These are phyloP conservation scores for Probosciger aterrimus DNA, from an alignment of 2,113 vertebrate genomes.

Conservation along the genomic window DNA sequence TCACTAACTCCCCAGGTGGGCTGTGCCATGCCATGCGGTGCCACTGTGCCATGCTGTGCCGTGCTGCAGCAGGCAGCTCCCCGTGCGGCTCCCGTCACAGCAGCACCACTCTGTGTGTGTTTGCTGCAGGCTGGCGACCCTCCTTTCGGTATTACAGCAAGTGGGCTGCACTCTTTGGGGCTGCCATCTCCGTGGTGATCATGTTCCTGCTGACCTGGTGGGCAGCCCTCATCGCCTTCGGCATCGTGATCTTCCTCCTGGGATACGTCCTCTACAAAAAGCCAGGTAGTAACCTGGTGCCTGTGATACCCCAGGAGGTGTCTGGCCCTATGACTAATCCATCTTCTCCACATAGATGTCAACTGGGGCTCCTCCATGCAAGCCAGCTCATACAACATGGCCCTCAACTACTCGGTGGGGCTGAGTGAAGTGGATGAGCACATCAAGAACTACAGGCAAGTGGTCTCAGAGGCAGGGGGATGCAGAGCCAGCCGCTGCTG, in stretches of 20 bases:
- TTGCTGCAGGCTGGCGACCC: conserved; percentile 89
- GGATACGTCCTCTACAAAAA: conserved; percentile 93
- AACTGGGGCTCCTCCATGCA: conserved; percentile 98
- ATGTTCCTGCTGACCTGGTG: conserved; percentile 98
- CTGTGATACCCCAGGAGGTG: rapidly evolving
- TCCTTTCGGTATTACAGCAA: conserved; percentile 94
- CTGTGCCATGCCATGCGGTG: rapidly evolving
- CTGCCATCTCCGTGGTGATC: conserved; percentile 83
- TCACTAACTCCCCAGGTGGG: conserved; percentile 94
- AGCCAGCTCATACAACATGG: conserved; percentile 91
- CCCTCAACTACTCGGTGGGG: conserved; percentile 84
- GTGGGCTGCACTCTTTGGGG: conserved; percentile 88
- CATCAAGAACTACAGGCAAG: conserved; percentile 95
- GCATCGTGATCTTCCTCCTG: conserved; percentile 85
- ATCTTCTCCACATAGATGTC: conserved; percentile 70
- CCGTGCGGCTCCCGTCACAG: rapidly evolving
- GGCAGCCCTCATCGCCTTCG: conserved; percentile 90
- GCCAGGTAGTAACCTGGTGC: conserved; percentile 74
- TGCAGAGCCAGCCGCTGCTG: rapidly evolving
- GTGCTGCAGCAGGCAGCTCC: rapidly evolving
- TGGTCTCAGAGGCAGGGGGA: background rate
- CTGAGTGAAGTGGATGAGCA: conserved; percentile 92
- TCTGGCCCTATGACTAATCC: background rate
- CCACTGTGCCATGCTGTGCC: background rate
- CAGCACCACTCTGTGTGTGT: background rate